Percentiles rank a stretch among this genome's conserved stretches.
Evolutionary conservation across 2,888 invertebrate genomes (phyloP).

Genomic region (Drosophila mulleri): DNA sequence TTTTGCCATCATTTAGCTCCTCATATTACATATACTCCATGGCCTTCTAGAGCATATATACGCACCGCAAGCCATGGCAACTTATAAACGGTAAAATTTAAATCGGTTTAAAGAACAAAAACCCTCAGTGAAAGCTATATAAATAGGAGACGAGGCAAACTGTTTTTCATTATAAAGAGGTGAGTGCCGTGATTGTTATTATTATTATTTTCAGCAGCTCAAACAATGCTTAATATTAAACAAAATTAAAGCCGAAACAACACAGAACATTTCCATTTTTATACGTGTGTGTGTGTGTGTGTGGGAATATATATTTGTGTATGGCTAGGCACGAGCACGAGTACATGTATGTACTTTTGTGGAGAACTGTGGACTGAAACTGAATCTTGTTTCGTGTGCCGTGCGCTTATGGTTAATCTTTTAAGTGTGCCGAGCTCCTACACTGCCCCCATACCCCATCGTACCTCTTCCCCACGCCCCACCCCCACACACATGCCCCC

Average conservation of each 20-base stretch:
- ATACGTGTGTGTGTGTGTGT: slow-evolving; percentile 7
- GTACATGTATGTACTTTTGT: slow-evolving; percentile 18
- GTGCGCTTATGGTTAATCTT: slow-evolving; percentile 71
- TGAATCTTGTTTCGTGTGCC: slow-evolving; percentile 39
- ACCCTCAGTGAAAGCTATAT: slow-evolving; percentile 14
- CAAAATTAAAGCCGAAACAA: slow-evolving; percentile 61
- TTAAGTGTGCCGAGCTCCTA: slow-evolving; percentile 64
- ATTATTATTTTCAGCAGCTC: slow-evolving; percentile 71
- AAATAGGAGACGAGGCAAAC: slow-evolving; percentile 19
- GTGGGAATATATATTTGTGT: slow-evolving; percentile 9
- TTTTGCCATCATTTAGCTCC: not conserved
- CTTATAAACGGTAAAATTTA: slow-evolving; percentile 51
- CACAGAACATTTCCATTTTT: slow-evolving; percentile 41
- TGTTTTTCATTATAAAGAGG: slow-evolving; percentile 35
- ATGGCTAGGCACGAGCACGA: slow-evolving; percentile 11
- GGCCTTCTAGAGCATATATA: slow-evolving; percentile 21
- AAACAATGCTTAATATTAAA: slow-evolving; percentile 75
- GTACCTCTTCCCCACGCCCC: not conserved
- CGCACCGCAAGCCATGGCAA: slow-evolving; percentile 14
- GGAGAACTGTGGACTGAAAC: slow-evolving; percentile 32
- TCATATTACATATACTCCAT: not conserved
- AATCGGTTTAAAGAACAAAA: slow-evolving; percentile 58
- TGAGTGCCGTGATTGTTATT: slow-evolving; percentile 45
- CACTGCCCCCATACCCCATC: slow-evolving; percentile 1
- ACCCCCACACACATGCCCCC: not conserved